phyloP scores from a whole-genome alignment of 2,113 vertebrate species.

The Osmerus mordax region DNA sequence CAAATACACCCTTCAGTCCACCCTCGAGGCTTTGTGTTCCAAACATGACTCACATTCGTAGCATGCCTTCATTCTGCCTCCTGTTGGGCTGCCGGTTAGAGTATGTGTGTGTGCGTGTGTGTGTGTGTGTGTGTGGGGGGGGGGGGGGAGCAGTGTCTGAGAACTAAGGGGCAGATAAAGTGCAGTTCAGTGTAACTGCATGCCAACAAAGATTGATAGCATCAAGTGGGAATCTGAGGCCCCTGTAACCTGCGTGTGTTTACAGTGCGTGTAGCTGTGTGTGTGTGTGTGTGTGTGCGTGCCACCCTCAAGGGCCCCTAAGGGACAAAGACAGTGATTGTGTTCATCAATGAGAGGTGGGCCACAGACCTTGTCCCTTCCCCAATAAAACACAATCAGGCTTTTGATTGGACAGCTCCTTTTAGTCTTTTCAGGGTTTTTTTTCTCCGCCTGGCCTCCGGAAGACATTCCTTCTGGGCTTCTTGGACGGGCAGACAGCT shows the following conservation, averaged over 20 bases:
- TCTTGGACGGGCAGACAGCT: not conserved
- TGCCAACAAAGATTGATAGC: conserved; percentile 5
- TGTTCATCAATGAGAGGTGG: conserved; percentile 25
- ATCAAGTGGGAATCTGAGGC: not conserved
- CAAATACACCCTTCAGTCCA: not conserved
- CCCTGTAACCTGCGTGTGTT: not conserved
- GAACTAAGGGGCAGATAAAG: not conserved
- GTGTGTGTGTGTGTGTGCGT: conserved; percentile 9
- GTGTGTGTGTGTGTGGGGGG: not conserved
- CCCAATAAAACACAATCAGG: conserved; percentile 10
- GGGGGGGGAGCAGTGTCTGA: not conserved
- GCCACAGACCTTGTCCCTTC: conserved; percentile 10
- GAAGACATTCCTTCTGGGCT: not conserved
- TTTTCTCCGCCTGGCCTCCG: not conserved
- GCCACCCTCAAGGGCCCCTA: conserved; percentile 5
- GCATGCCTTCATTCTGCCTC: conserved; percentile 7
- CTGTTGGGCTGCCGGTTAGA: conserved; percentile 8
- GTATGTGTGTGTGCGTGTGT: not conserved
- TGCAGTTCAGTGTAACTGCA: conserved; percentile 12
- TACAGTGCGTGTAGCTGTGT: conserved; percentile 15
- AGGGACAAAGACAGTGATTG: conserved; percentile 35
- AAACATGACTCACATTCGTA: conserved; percentile 16
- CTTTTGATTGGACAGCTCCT: conserved; percentile 2
- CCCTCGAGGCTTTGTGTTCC: not conserved
- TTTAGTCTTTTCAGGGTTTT: not conserved